Conservation (phyloP, 2,113 vertebrate species). For the Platysteira castanea region DNA sequence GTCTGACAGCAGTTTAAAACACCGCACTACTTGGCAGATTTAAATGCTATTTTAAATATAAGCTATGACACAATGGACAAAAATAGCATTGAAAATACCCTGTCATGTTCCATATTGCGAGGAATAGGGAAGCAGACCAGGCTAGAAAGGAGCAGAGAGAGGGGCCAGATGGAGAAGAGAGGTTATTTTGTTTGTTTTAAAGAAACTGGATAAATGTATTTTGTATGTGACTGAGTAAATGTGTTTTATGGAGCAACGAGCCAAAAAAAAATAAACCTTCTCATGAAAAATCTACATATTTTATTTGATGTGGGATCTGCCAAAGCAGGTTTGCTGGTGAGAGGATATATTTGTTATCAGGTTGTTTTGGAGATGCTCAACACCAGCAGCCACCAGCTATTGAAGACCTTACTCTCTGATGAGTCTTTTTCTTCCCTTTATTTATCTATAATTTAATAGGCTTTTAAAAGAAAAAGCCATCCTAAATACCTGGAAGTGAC, state of each 20-base stretch:
- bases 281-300: neutral
- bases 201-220: conserved; percentile 31
- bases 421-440: neutral
- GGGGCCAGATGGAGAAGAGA: conserved; percentile 57
- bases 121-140: conserved; percentile 62
- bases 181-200: conserved; percentile 62
- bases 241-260: neutral
- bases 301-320: neutral
- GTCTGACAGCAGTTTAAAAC: conserved; percentile 71
- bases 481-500: neutral
- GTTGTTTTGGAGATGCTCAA: neutral
- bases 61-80: conserved; percentile 66
- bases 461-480: neutral
- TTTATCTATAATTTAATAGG: neutral
- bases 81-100: conserved; percentile 74
- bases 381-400: neutral
- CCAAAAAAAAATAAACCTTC: neutral
- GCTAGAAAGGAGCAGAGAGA: conserved; percentile 59
- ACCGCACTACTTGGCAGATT: conserved; percentile 69
- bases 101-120: conserved; percentile 72
- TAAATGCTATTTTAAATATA: conserved; percentile 74
- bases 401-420: neutral
- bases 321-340: conserved; percentile 12
- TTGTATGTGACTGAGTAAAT: conserved; percentile 25
- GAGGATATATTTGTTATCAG: neutral